A percentile compares a stretch with the other conserved stretches of the same genome.
Evolutionary conservation across 2,797 vertebrate species (phyloP).

Genomic region (Coregonus ussuriensis): DNA sequence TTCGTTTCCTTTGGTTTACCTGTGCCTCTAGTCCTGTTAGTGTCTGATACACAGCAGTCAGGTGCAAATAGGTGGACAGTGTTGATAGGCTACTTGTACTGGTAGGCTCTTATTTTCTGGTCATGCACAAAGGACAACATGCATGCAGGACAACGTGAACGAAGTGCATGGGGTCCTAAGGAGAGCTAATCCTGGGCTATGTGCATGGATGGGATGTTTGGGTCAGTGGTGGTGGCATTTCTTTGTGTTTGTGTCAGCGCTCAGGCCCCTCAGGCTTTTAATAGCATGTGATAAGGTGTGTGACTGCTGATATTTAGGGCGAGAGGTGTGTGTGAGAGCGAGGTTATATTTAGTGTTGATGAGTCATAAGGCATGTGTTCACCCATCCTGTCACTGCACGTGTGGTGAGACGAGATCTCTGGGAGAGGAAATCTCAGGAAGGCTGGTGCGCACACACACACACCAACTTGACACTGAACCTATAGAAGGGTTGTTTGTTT

Average conservation of each 20-base stretch:
- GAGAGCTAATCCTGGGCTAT: neutral
- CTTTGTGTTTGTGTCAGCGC: slow-evolving; percentile 39
- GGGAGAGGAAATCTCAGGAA: slow-evolving; percentile 38
- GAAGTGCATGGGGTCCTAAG: neutral
- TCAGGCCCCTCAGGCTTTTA: slow-evolving; percentile 30
- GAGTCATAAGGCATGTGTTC: slow-evolving; percentile 11
- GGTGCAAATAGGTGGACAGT: neutral
- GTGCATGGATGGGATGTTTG: neutral
- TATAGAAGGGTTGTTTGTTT: no score
- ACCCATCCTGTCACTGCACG: slow-evolving; percentile 14
- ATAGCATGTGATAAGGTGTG: slow-evolving; percentile 47
- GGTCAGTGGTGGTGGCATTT: slow-evolving; percentile 24
- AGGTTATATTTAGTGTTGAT: slow-evolving; percentile 50
- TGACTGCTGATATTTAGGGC: slow-evolving; percentile 49
- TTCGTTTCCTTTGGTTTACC: neutral
- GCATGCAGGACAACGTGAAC: neutral
- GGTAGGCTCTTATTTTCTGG: slow-evolving; percentile 35
- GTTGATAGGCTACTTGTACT: slow-evolving; percentile 21
- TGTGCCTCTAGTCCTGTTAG: neutral
- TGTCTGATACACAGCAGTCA: slow-evolving; percentile 19
- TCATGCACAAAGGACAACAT: neutral
- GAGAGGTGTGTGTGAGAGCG: slow-evolving; percentile 22
- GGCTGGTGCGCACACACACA: neutral
- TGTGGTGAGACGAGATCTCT: slow-evolving; percentile 28
- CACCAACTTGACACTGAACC: neutral